Percentiles rank a stretch among this genome's conserved stretches.
These are phyloP conservation scores for Abrostola tripartita DNA, from an alignment of 2,888 invertebrate species.

Conservation along the genomic window DNA sequence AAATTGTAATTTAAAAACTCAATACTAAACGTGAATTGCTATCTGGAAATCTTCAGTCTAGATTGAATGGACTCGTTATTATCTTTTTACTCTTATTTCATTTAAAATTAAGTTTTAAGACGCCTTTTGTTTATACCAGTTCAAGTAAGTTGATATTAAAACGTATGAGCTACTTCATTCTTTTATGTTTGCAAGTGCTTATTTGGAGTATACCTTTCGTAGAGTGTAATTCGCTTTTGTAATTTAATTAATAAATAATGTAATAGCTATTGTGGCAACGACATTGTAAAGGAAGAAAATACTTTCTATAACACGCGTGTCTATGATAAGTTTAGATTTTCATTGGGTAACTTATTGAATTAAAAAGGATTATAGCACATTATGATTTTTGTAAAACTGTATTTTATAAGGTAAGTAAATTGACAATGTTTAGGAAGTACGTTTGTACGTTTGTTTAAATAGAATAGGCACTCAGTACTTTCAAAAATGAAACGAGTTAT, in stretches of 20 bases:
- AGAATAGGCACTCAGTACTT: too few relatives aligned
- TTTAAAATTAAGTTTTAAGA: neutral
- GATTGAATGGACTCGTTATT: conserved; percentile 1
- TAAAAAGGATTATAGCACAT: too few relatives aligned
- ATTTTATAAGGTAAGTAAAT: too few relatives aligned
- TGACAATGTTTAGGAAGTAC: too few relatives aligned
- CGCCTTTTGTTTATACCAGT: neutral
- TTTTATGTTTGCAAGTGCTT: neutral
- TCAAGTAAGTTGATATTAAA: conserved; percentile 1
- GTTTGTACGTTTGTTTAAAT: too few relatives aligned
- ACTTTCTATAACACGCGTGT: too few relatives aligned
- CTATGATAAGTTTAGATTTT: too few relatives aligned
- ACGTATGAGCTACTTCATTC: neutral
- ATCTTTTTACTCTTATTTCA: neutral
- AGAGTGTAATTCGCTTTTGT: neutral
- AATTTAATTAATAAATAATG: neutral
- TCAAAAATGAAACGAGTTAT: neutral
- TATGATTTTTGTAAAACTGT: too few relatives aligned
- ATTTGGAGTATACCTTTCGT: neutral
- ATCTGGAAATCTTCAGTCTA: conserved; percentile 14
- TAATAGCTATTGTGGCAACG: neutral
- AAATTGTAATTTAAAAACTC: conserved; percentile 35
- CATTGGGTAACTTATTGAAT: too few relatives aligned
- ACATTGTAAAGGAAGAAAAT: neutral
- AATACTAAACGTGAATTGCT: conserved; percentile 13